Evolutionary conservation across 2,113 vertebrate species (phyloP), one percentile per base, ranked within the genome.

Genomic region (Stegostoma tigrinum): DNA sequence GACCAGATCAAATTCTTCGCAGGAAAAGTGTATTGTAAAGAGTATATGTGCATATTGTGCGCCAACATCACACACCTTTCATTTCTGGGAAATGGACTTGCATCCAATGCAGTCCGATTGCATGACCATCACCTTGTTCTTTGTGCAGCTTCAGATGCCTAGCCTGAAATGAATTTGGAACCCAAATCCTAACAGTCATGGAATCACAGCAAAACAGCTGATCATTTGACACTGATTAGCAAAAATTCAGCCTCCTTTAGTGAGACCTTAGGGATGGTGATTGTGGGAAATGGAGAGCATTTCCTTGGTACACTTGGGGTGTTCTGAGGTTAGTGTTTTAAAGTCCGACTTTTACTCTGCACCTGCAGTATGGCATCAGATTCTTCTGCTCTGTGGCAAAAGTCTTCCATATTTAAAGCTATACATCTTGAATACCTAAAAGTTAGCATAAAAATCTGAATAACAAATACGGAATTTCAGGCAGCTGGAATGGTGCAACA

Each of bases 1-100:
- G 15, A 70, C 85, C 38, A n/a, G 23, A 15, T 0, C 45, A 24
- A 68, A 90, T 95, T 96, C 2, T 97, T 42, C 15, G 24, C 96
- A 24, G 19, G 34, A 70, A 23, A 30, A 87, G 27, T 55, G 48
- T 48, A 95, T 34, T 17, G 68, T 52, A 5, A 72, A 52, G 72
- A 95, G 17, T 72, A 24, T 52, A 95, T 75, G 14, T 95, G 42
- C 27, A 72, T 72, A 72, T 95, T 95, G 23, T 24, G 48, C 3
- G 52, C 12, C 27, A 52, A 95, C 23, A 52, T 38, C 61, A 89
- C n/a, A 23, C 38, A 93, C 14, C 52, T 61, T 89, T 52, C 24
- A 42, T 4, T 89, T 89, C 5, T 91, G 55, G 89, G 89, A 64
- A 93, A 23, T 93, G 61, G 89, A 8, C 34, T 93, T 66, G 34